Evolutionary conservation across 2,888 invertebrate species (phyloP), one percentile per base, ranked within the genome.

Genomic region (Alviniconcha strummeri): DNA sequence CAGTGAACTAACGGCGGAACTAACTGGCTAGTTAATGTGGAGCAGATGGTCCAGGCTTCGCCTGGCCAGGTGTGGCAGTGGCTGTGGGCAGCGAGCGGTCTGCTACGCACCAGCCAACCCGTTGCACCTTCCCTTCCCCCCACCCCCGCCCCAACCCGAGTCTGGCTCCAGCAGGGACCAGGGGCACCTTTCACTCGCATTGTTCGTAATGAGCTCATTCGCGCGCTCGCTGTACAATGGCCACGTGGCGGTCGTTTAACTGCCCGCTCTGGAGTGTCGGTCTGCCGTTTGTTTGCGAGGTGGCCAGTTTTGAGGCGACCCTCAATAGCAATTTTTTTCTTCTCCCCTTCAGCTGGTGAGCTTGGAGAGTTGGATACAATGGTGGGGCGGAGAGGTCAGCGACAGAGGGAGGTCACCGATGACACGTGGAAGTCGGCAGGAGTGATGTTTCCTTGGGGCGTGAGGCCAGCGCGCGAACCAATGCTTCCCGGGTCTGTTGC

Each of bases 61-160:
- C 57, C 7, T 36, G 36, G 81, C 74, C 81, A 57, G 81, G 71
- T 81, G 81, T 54, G 60, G 9, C 36, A 36, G 36, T 60, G 60
- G 60, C 9, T 3, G 9, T 60, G 60, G 60, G 60, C 8, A 8
- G 8, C 9, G 60, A 60, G 13, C 60, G 4, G 2, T 11, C 8
- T 13, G 9, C 60, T 60, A 60, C 60, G 9, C 60, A 8, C 8
- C 2, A 11, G 60, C 13, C 60, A 8, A 60, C 60, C 9, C 13
- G 60, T 8, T 36, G 13, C 60, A 60, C 60, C 60, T 11, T 13
- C 60, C 60, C 60, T 11, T 13, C 60, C 60, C 60, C 1, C 60
- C 60, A 11, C 13, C 9, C 60, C 60, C 60, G 13, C 13, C 60
- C 60, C 60, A 11, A 60, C 60, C 60, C 60, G 60, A 13, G 9